Evolutionary conservation across 2,797 vertebrate species (phyloP), one percentile per base, ranked within the genome.

Genomic region (Protonibea diacanthus): DNA sequence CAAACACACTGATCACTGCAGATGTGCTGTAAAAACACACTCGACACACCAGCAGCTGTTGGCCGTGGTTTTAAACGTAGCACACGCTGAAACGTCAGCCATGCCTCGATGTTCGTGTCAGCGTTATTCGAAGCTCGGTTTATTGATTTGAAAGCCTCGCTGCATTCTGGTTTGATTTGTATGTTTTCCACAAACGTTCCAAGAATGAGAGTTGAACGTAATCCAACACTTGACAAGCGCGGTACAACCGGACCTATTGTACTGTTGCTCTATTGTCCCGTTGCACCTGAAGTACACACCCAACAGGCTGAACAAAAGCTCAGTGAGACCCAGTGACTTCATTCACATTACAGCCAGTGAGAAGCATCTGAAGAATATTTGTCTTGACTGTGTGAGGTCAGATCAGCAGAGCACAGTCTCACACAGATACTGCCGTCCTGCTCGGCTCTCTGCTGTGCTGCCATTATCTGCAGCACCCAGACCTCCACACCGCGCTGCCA

Each of bases 401-500:
- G 47, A 51, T 55, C 2, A 2, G 27, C 6, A 52, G 56, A 38
- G 80, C 75, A 57, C 55, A 17, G 48, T 63, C 25, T 47, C 40
- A 70, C 25, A 51, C 40, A 27, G 2, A 25, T 25, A 25, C 25
- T 25, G 25, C 25, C 25, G 3, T 3, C 25, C 25, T 25, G 25
- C 25, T 25, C 25, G 1, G 25, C 25, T 25, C 25, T 25, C 42
- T 47, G 60, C 57, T 51, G 65, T 1, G 13, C 21, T 48, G 53
- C 40, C 40, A 85, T 80, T 89, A 93, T 92, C 88, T 82, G 69
- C 71, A 81, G 78, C 83, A 81, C 84, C 79, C 88, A 90, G 74
- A 67, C 76, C 72, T 74, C 20, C n/a, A 55, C 62, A 71, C 67
- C 84, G 76, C 2, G 42, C 84, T 81, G 86, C 81, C 76, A 83